Evolutionary conservation across 2,888 invertebrate genomes (phyloP), one percentile per base, ranked within the genome.

Genomic region (Agriopis aurantiaria): DNA sequence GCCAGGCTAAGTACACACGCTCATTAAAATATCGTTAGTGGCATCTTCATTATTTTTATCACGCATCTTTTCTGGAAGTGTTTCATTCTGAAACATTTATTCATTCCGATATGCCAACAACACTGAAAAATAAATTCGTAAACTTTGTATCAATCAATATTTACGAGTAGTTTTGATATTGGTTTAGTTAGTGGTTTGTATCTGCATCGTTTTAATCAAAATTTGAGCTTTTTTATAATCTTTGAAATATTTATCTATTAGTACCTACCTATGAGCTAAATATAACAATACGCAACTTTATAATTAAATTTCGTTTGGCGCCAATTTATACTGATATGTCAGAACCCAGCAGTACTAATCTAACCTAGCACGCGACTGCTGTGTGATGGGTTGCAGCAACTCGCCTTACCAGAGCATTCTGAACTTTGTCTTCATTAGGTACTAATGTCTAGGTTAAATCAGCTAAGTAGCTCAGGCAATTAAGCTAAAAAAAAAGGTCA

Each of bases 1-100:
- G 56, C 10, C 4, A n/a, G 7, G 10, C 12, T 59, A 23, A 12
- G 33, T 48, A 33, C 40, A 12, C 48, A 57, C 17, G 17, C 45
- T 57, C 65, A 65, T 57, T 60, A 67, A 67, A 67, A 67, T 56
- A n/a, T 56, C 61, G 14, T 56, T 67, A 67, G 66, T 23, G 43
- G 12, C 23, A 60, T 3, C 52, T 55, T 41, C 40, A 55, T 53
- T 51, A 33, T 60, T 11, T 14, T 55, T 49, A 67, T 59, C 48
- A 48, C 46, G 40, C 46, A 45, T 57, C 49, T 17, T 57, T 58
- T 51, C 48, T 48, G 43, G 12, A 65, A 64, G 17, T 57, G 17
- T 45, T 10, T 45, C 17, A 17, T 8, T 55, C 11, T 45, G 17
- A 57, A 57, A 45, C 45, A 57, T n/a, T 23, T 45, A 14, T 45